Evolutionary conservation across 2,888 invertebrate genomes (phyloP).

Genomic region (Hydrotaea cyrtoneurina): DNA sequence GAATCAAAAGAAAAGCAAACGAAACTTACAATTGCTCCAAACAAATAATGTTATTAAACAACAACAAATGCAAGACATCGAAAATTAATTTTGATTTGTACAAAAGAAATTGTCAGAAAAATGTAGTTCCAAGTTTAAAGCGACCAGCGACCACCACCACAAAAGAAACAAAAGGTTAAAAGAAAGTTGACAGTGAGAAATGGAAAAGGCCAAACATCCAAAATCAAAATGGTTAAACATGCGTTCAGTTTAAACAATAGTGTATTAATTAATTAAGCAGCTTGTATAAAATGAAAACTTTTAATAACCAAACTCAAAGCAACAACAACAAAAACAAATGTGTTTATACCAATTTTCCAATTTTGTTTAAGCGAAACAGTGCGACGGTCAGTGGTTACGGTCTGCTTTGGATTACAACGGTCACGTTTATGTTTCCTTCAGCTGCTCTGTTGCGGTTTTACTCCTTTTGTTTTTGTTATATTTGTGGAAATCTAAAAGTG

Average conservation of each 20-base stretch:
- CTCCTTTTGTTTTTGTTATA: background rate
- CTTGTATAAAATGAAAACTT: constrained; percentile 2
- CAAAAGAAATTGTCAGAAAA: constrained; percentile 27
- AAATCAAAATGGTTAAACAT: constrained; percentile 12
- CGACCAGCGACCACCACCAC: background rate
- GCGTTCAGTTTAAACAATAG: background rate
- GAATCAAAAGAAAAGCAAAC: constrained; percentile 31
- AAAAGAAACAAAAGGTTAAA: constrained; percentile 20
- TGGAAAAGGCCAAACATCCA: background rate
- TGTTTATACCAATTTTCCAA: background rate
- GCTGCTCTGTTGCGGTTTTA: constrained; percentile 1
- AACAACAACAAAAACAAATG: background rate
- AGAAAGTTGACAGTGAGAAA: constrained; percentile 28
- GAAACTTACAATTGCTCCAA: background rate
- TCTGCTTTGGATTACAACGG: constrained; percentile 18
- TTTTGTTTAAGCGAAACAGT: constrained; percentile 9
- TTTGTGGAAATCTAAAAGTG: constrained; percentile 8
- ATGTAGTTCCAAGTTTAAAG: background rate
- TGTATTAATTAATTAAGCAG: constrained; percentile 11
- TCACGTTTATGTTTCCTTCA: constrained; percentile 6
- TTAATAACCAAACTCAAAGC: constrained; percentile 15
- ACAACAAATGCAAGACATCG: constrained; percentile 25
- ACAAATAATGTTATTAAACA: constrained; percentile 24
- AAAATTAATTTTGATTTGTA: background rate
- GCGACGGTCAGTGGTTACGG: constrained; percentile 4